Percentiles rank a stretch among this genome's conserved stretches.
Evolutionary conservation across 2,113 vertebrate genomes (phyloP).

Genomic region (Paramormyrops kingsleyae): DNA sequence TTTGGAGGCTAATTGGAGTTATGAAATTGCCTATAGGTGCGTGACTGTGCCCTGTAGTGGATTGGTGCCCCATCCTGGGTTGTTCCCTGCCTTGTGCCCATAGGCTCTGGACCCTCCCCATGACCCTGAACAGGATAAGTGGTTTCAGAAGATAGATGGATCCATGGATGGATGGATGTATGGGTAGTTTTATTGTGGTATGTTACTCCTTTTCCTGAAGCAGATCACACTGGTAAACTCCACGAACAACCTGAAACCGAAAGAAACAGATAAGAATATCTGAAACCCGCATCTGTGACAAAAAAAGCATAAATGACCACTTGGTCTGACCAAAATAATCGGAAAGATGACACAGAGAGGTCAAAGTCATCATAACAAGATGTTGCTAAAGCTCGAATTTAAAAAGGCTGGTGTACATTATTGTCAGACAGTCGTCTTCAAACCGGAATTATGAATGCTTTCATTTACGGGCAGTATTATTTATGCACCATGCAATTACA

Average conservation of each 20-base stretch:
- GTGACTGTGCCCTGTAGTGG: too few species aligned
- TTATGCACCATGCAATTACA: neutral
- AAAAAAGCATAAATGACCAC: neutral
- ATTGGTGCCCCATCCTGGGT: too few species aligned
- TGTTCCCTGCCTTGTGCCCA: too few species aligned
- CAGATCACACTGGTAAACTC: neutral
- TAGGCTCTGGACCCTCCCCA: too few species aligned
- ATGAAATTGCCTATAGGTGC: too few species aligned
- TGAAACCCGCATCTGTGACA: neutral
- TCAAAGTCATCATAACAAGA: neutral
- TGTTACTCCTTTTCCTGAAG: neutral
- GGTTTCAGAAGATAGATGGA: too few species aligned
- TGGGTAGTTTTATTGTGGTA: too few species aligned
- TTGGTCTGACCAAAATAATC: neutral
- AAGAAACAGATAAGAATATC: neutral
- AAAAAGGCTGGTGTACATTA: neutral
- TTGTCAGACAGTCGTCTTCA: neutral
- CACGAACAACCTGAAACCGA: neutral
- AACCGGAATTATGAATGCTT: neutral
- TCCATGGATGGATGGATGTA: too few species aligned
- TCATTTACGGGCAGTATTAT: neutral
- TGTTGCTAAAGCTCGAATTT: neutral
- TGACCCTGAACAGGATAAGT: too few species aligned
- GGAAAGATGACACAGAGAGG: neutral
- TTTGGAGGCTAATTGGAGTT: neutral